Evolutionary conservation across 2,797 vertebrate species (phyloP), one percentile per base, ranked within the genome.

Genomic region (Smutsia gigantea): DNA sequence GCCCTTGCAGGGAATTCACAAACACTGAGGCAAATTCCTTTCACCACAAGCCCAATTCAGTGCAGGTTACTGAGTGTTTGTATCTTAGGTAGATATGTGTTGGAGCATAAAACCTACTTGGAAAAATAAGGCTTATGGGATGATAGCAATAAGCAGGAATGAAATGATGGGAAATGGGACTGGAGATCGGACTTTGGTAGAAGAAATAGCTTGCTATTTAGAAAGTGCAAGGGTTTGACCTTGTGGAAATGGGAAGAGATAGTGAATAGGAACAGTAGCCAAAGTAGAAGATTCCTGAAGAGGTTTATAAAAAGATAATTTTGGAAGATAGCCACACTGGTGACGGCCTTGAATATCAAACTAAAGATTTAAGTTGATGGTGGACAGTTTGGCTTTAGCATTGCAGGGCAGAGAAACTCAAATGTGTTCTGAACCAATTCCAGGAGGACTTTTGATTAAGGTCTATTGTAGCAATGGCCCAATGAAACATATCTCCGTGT

Each of bases 141-240:
- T 87, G 86, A 93, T 72, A 96, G 90, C 69, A 96, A 86, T 72
- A 90, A 84, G 46, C 51, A 91, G 68, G 89, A 81, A 84, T 74
- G 49, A 93, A 95, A 93, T 72, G 71, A 95, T 93, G 82, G 85
- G 71, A 94, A 90, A 95, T 86, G 39, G 66, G 37, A 49, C 84
- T 78, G 78, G 42, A 79, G 79, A 93, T 74, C 77, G 87, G 72
- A 72, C 31, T 95, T 72, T 55, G 68, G 68, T 72, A 82, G 77
- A 94, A 96, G 85, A 96, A 96, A 96, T 84, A 87, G 39, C 82
- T 95, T 91, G 87, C 55, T 89, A 64, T 85, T 96, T 96, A 97
- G 86, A 94, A 87, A 94, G 13, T 64, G 31, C 61, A 85, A 90
- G 68, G 31, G 75, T 68, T 27, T 97, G 88, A 95, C 74, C 94